These are phyloP conservation scores for Asarcornis scutulata DNA, from an alignment of 2,113 vertebrate genomes.

Conservation along the genomic window DNA sequence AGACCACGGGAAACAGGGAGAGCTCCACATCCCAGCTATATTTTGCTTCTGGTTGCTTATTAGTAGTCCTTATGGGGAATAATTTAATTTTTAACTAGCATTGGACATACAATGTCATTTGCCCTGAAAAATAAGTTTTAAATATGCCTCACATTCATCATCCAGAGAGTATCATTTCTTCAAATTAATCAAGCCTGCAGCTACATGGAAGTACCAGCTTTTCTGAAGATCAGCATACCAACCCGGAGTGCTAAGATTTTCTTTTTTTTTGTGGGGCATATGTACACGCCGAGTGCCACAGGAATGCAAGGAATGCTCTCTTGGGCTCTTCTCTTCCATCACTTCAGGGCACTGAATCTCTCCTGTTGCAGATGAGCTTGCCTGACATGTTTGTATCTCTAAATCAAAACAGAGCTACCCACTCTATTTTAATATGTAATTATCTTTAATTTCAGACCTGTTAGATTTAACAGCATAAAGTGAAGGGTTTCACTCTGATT, in stretches of 20 bases:
- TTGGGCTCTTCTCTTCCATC: constrained; percentile 12
- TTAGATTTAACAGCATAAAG: constrained; percentile 16
- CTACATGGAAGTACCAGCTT: constrained; percentile 11
- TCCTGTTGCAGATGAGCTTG: constrained; percentile 1
- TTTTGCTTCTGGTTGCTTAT: neutral
- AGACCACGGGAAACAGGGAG: neutral
- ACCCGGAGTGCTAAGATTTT: neutral
- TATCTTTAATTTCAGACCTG: constrained; percentile 53
- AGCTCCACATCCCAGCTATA: neutral
- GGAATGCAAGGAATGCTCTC: constrained; percentile 51
- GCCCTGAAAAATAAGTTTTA: neutral
- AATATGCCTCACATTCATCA: neutral
- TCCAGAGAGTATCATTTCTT: neutral
- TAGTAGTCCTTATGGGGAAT: neutral
- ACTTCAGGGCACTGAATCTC: constrained; percentile 51
- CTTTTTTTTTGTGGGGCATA: constrained; percentile 5
- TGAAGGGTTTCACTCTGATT: neutral
- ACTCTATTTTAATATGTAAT: constrained; percentile 58
- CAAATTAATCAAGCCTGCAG: constrained; percentile 30
- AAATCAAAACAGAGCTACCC: constrained; percentile 60
- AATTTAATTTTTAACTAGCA: neutral
- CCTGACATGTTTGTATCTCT: constrained; percentile 47
- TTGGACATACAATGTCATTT: neutral
- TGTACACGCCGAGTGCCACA: neutral
- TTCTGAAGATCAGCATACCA: neutral